These are phyloP conservation scores for Sebastes trivittatus DNA, from an alignment of 2,797 vertebrate genomes.

Conservation along the genomic window DNA sequence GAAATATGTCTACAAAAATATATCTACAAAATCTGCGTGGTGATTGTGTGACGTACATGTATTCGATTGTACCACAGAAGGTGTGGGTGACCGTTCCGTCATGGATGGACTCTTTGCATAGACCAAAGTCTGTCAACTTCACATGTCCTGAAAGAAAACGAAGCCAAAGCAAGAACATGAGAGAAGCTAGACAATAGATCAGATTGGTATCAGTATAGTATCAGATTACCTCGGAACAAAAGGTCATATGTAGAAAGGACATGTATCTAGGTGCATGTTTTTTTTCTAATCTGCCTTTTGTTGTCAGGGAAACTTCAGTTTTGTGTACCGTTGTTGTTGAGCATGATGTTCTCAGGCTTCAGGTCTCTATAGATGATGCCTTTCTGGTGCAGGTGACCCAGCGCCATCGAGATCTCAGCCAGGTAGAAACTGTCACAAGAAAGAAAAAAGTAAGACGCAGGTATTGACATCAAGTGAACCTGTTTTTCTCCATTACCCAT, in stretches of 20 bases:
- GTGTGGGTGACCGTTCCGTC: conserved; percentile 97
- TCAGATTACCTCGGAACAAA: background rate
- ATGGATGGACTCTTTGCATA: conserved; percentile 98
- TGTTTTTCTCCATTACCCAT: conserved; percentile 88
- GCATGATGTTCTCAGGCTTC: conserved; percentile 99
- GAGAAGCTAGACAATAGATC: background rate
- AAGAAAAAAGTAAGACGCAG: conserved; percentile 33
- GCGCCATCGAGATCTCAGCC: conserved; percentile 98
- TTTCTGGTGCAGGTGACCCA: conserved; percentile 98
- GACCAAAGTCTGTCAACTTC: conserved; percentile 94
- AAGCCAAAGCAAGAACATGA: background rate
- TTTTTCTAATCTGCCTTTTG: background rate
- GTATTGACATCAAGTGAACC: background rate
- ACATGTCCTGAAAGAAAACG: conserved; percentile 86
- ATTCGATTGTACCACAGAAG: conserved; percentile 98
- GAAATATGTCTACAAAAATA: background rate
- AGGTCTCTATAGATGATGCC: conserved; percentile 98
- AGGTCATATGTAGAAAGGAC: background rate
- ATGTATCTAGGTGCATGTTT: background rate
- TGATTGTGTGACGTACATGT: conserved; percentile 82
- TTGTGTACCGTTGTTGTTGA: conserved; percentile 92
- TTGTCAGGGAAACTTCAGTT: background rate
- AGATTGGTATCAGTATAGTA: background rate
- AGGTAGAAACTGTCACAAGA: conserved; percentile 92
- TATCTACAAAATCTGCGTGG: background rate